Conservation (phyloP, 2,797 vertebrate genomes). For the Liparis tanakae region DNA sequence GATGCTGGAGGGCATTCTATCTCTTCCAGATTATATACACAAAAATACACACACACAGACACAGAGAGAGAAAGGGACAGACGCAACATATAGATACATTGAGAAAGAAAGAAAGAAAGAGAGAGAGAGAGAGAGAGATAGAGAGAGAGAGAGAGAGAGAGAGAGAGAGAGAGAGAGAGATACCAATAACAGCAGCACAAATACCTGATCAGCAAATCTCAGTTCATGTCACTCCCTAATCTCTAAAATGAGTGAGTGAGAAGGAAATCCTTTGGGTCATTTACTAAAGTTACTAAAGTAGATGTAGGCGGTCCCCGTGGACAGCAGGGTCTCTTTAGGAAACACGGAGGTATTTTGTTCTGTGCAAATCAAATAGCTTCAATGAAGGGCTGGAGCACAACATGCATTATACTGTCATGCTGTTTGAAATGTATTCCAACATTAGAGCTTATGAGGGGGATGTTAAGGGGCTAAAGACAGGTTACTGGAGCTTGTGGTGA, state of each 20-base stretch:
- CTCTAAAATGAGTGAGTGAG: too few species aligned
- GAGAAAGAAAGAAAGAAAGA: conserved; percentile 7
- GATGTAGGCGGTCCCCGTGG: too few species aligned
- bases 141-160: too few species aligned
- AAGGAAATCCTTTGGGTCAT: background rate
- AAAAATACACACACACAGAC: conserved; percentile 35
- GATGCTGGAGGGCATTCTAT: conserved; percentile 72
- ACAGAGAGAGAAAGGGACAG: conserved; percentile 1
- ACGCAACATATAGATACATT: too few species aligned
- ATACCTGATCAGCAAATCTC: conserved; percentile 68
- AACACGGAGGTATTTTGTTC: background rate
- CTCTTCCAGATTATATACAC: conserved; percentile 66
- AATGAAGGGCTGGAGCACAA: background rate
- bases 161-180: conserved; percentile 11
- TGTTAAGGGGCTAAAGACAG: background rate
- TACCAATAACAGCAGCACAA: too few species aligned
- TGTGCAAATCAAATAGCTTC: background rate
- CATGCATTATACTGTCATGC: background rate
- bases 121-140: too few species aligned
- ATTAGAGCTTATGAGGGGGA: background rate
- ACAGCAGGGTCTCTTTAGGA: background rate
- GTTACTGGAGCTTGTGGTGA: background rate
- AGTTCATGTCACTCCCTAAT: conserved; percentile 67
- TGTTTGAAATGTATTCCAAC: background rate
- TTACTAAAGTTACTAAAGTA: background rate